phyloP scores from a whole-genome alignment of 2,888 invertebrate genomes.

The Tenthredo notha region DNA sequence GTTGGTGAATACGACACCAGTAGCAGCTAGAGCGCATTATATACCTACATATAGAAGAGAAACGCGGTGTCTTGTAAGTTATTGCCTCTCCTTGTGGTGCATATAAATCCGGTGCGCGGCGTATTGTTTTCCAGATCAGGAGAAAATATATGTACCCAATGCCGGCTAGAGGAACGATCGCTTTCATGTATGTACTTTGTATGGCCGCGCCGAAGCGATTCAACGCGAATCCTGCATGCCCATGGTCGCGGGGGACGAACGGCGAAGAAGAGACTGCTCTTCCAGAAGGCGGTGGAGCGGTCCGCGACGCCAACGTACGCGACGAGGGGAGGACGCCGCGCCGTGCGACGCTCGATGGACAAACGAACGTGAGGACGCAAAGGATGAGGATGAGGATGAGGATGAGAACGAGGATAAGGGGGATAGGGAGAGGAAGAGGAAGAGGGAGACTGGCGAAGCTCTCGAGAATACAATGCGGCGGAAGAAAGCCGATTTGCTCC shows the following conservation, averaged over 20 bases:
- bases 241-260: conserved; percentile 15
- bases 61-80: conserved; percentile 71
- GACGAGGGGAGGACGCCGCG: conserved; percentile 10
- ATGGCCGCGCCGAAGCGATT: conserved; percentile 43
- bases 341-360: conserved; percentile 41
- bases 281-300: neutral
- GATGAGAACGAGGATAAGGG: conserved; percentile 52
- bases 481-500: conserved; percentile 62
- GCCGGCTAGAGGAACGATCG: conserved; percentile 51
- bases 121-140: conserved; percentile 78
- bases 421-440: conserved; percentile 51
- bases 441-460: conserved; percentile 51
- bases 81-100: conserved; percentile 72
- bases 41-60: conserved; percentile 32
- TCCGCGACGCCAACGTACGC: neutral
- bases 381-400: conserved; percentile 48
- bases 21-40: conserved; percentile 62
- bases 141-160: conserved; percentile 75
- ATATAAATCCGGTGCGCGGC: conserved; percentile 74
- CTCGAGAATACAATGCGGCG: conserved; percentile 60
- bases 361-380: conserved; percentile 36
- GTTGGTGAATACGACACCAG: conserved; percentile 65
- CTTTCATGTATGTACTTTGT: conserved; percentile 51
- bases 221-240: conserved; percentile 17
- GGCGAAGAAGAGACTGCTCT: conserved; percentile 23